Conservation (phyloP, 2,113 vertebrate species). For the Peromyscus polionotus region DNA sequence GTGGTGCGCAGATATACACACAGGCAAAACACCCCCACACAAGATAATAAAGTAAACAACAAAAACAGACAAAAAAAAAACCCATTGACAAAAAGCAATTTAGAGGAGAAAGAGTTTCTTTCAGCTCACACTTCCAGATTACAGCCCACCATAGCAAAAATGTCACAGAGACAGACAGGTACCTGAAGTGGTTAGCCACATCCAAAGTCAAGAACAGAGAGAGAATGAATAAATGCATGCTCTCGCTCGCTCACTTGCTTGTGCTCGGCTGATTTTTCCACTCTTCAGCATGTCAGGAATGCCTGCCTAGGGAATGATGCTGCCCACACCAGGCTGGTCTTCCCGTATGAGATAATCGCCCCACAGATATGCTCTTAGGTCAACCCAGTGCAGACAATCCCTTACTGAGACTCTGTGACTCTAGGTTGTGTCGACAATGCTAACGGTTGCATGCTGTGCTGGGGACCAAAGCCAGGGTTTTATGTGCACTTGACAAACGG, state of each 20-base stretch:
- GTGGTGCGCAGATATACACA: background rate
- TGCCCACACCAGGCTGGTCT: fast-evolving
- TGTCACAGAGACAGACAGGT: background rate
- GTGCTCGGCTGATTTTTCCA: background rate
- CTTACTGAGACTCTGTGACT: background rate
- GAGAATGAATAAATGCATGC: background rate
- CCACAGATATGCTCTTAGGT: background rate
- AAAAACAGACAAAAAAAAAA: background rate
- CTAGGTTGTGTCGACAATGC: background rate
- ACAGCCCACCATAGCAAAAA: no score
- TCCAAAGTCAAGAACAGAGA: background rate
- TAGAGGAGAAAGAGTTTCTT: background rate
- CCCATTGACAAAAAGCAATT: background rate
- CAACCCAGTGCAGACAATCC: background rate
- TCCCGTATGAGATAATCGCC: background rate
- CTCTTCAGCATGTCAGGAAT: background rate
- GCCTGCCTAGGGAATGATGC: background rate
- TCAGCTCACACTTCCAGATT: background rate
- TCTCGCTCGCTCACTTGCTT: background rate
- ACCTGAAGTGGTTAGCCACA: background rate
- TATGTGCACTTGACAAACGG: background rate
- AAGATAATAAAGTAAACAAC: background rate
- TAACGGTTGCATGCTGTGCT: background rate
- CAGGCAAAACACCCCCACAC: background rate
- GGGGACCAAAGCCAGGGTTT: background rate